phyloP scores from a whole-genome alignment of 2,888 invertebrate species.

The Spodoptera littoralis region DNA sequence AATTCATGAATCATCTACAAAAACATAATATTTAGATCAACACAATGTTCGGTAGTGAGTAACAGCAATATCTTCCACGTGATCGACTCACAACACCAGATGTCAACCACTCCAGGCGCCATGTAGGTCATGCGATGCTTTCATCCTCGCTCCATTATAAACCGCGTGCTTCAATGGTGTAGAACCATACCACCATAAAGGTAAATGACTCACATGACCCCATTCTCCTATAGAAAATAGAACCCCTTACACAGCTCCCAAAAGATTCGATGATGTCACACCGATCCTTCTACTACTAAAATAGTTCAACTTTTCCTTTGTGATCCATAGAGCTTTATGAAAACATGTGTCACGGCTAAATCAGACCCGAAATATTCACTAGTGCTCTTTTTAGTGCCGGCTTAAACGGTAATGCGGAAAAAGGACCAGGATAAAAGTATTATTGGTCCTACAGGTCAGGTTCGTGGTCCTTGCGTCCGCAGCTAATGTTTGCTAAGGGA shows the following conservation, averaged over 20 bases:
- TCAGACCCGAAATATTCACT: background rate
- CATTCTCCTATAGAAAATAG: conserved; percentile 47
- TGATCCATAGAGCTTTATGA: conserved; percentile 36
- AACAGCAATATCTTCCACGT: conserved; percentile 10
- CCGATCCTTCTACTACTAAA: conserved; percentile 31
- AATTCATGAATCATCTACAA: background rate
- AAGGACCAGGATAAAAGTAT: no score
- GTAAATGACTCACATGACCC: conserved; percentile 56
- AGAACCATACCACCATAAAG: conserved; percentile 36
- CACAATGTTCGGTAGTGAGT: conserved; percentile 7
- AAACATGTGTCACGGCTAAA: conserved; percentile 25
- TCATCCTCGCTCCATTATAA: conserved; percentile 35
- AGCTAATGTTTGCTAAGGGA: no score
- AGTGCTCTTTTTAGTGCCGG: no score
- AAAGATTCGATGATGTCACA: conserved; percentile 54
- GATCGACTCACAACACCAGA: conserved; percentile 21
- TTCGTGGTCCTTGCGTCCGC: no score
- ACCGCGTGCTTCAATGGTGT: conserved; percentile 27
- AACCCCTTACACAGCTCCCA: conserved; percentile 36
- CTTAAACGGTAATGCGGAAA: no score
- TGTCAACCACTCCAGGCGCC: conserved; percentile 22
- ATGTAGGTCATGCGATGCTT: conserved; percentile 43
- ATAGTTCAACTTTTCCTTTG: conserved; percentile 45
- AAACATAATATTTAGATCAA: conserved; percentile 4
- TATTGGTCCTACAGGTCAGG: no score